Base-by-base conservation (phyloP, 2,113 vertebrate genomes). In the Callocephalon fimbriatum region DNA sequence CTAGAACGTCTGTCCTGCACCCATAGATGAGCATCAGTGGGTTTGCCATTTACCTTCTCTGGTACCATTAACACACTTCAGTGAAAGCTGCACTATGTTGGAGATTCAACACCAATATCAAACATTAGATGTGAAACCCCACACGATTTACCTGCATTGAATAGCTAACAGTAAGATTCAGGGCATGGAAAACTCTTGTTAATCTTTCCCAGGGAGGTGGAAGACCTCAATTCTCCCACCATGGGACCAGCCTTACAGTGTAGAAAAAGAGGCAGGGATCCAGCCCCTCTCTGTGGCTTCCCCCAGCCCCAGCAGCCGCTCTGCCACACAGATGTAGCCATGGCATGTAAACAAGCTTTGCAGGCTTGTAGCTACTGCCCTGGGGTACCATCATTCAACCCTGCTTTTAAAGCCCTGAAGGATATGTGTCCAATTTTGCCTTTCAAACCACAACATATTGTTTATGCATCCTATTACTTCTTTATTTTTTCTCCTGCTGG, bases 241-340 rank as follows among this genome's bases (percentile, higher is more conserved):
- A 18, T 2, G n/a, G 61, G 10, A 70, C 17, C 27, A 25, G 10
- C 47, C 40, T 40, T 5, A 23, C 5, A 10, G 19, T 6, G 10
- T 45, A 31, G 45, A 50, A 51, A 38, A 31, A 21, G 29, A 32
- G 19, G 29, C 25, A 40, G 51, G 12, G 40, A 32, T 26, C 27
- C 0, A 1, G 37, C 12, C 48, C 15, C 10, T 18, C 73, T 56
- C 0, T 0, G 26, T 23, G 51, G 35, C 22, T 51, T 10, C 26
- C 22, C 22, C 10, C 61, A 51, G 27, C 21, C 56, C 42, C 35
- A 47, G 38, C 50, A 88, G 68, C n/a, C 45, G 18, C 37, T 35
- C 23, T 27, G 53, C 32, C 53, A 11, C 17, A 42, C 35, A 0
- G 0, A 10, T 4, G 32, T 42, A 35, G 45, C 23, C 22, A 5